Conservation (phyloP, 2,888 invertebrate genomes). For the Helobdella robusta region DNA sequence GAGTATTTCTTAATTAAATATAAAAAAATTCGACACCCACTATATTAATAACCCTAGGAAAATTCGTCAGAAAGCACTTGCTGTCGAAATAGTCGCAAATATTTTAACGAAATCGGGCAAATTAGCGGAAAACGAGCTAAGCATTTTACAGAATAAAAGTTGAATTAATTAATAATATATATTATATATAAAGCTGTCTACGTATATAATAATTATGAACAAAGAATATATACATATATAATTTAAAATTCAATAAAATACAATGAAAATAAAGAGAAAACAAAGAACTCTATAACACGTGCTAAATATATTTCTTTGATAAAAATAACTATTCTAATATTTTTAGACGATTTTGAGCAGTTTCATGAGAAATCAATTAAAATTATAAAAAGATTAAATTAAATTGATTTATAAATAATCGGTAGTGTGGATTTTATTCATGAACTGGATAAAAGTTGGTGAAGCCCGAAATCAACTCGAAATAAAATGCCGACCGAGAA, state of each 20-base stretch:
- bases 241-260: slow-evolving; percentile 20
- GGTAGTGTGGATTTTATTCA: too few species aligned
- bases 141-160: slow-evolving; percentile 20
- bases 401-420: too few species aligned
- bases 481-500: too few species aligned
- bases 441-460: too few species aligned
- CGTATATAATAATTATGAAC: slow-evolving; percentile 14
- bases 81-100: slow-evolving; percentile 4
- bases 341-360: not conserved
- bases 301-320: not conserved
- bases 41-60: slow-evolving; percentile 1
- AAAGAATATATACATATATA: slow-evolving; percentile 14
- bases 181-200: slow-evolving; percentile 16
- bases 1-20: too few species aligned
- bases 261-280: slow-evolving; percentile 11
- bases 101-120: slow-evolving; percentile 5
- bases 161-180: too few species aligned
- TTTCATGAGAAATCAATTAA: not conserved
- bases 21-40: too few species aligned
- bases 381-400: not conserved
- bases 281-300: not conserved
- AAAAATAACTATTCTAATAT: slow-evolving; percentile 6
- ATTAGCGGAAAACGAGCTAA: slow-evolving; percentile 10
- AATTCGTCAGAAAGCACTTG: slow-evolving; percentile 10
- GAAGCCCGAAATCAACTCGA: too few species aligned